Evolutionary conservation across 2,797 vertebrate species (phyloP).

Genomic region (Phyllotis vaccarum): DNA sequence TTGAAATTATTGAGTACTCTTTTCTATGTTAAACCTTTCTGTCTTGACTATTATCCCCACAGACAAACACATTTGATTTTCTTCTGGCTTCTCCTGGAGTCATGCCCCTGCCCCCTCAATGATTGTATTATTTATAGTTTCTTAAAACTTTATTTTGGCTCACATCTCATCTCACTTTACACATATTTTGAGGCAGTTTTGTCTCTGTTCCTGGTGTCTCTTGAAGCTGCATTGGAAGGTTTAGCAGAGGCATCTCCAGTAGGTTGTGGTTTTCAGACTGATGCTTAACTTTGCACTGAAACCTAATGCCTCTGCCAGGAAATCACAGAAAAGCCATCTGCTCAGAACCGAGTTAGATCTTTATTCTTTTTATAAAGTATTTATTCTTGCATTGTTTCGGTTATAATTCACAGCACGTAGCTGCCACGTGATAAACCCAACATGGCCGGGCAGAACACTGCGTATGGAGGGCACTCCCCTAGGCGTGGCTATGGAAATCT

Average conservation of each 20-base stretch:
- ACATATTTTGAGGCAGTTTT: not conserved
- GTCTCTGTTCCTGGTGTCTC: not conserved
- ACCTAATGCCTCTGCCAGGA: not conserved
- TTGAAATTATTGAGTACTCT: not conserved
- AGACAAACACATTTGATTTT: not conserved
- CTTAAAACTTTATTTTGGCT: not conserved
- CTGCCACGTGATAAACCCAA: no score
- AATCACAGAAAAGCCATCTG: not conserved
- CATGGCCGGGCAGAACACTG: no score
- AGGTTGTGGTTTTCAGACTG: not conserved
- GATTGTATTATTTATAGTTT: not conserved
- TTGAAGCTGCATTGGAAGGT: not conserved
- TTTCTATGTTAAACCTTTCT: not conserved
- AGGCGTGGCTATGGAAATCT: no score
- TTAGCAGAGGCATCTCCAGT: not conserved
- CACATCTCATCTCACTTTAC: not conserved
- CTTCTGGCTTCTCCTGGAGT: no score
- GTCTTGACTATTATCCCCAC: not conserved
- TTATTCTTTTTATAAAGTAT: not conserved
- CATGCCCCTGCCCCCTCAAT: no score
- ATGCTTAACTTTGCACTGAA: not conserved
- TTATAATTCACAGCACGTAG: no score
- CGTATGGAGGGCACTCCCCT: no score
- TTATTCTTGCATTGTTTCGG: not conserved
- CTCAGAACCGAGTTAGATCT: not conserved